Evolutionary conservation across 1,140 invertebrate genomes (phyloP).

Genomic region (Atta colombica): DNA sequence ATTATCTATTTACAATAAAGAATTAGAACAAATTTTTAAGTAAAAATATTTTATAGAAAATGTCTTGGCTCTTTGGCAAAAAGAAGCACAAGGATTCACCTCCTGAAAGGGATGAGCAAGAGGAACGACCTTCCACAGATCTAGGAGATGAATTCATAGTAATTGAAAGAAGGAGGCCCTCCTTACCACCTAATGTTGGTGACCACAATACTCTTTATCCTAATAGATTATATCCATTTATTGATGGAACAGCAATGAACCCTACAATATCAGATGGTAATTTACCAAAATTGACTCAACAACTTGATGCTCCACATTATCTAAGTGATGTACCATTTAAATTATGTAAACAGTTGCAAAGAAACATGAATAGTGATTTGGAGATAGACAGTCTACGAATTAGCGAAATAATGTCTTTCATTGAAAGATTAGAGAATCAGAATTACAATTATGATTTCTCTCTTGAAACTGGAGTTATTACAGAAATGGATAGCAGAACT

Average conservation of each 20-base stretch:
- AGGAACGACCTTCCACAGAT: constrained; percentile 62
- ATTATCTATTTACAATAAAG: background rate
- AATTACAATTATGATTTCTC: constrained; percentile 82
- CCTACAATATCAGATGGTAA: constrained; percentile 58
- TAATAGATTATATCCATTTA: constrained; percentile 77
- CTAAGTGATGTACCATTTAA: constrained; percentile 84
- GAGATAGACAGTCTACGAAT: constrained; percentile 80
- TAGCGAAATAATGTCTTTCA: constrained; percentile 82
- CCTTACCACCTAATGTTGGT: constrained; percentile 56
- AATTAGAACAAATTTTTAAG: background rate
- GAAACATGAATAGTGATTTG: constrained; percentile 75
- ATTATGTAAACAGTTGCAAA: constrained; percentile 78
- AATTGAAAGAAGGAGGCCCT: constrained; percentile 74
- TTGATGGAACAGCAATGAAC: constrained; percentile 66
- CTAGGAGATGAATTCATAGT: constrained; percentile 80
- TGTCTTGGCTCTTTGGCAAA: constrained; percentile 86
- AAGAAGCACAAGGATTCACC: constrained; percentile 84
- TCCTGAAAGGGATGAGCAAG: constrained; percentile 71
- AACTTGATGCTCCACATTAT: constrained; percentile 76
- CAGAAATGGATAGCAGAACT: constrained; percentile 81
- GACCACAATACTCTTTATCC: constrained; percentile 47
- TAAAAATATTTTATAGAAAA: constrained; percentile 73
- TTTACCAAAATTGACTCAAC: constrained; percentile 68
- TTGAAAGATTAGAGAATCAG: constrained; percentile 77
- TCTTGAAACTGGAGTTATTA: constrained; percentile 82